Conservation (phyloP, 2,888 invertebrate species). For the Sesia apiformis region DNA sequence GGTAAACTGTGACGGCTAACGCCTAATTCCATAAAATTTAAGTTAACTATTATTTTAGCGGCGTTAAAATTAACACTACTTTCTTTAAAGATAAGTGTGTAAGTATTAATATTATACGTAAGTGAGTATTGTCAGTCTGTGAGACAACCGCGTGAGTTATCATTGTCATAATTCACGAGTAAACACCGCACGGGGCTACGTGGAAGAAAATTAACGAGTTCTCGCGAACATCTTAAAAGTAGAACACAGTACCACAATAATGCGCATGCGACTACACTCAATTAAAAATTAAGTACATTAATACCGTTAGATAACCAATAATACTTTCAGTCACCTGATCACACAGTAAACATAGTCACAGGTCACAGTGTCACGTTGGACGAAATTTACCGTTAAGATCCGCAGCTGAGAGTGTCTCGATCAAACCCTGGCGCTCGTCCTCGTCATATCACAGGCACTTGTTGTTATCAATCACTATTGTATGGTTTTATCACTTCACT, state of each 20-base stretch:
- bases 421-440: slow-evolving; percentile 35
- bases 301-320: slow-evolving; percentile 14
- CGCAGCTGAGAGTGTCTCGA: slow-evolving; percentile 37
- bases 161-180: slow-evolving; percentile 63
- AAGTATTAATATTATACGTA: too few species aligned
- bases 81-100: slow-evolving; percentile 15
- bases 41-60: slow-evolving; percentile 6
- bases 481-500: slow-evolving; percentile 48
- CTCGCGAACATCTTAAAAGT: slow-evolving; percentile 26
- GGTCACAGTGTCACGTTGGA: slow-evolving; percentile 50
- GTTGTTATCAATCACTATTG: slow-evolving; percentile 37
- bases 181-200: slow-evolving; percentile 59
- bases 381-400: slow-evolving; percentile 69
- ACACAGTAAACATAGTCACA: slow-evolving; percentile 50
- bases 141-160: slow-evolving; percentile 20
- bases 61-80: slow-evolving; percentile 28
- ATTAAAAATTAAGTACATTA: slow-evolving; percentile 10
- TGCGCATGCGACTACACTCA: slow-evolving; percentile 23
- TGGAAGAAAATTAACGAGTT: slow-evolving; percentile 40
- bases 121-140: background rate
- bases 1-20: slow-evolving; percentile 33
- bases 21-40: slow-evolving; percentile 26
- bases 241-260: slow-evolving; percentile 18
- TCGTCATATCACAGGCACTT: slow-evolving; percentile 33
- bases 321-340: slow-evolving; percentile 50